These are phyloP conservation scores for Tenthredo distinguenda DNA, from an alignment of 2,888 invertebrate species.

Conservation along the genomic window DNA sequence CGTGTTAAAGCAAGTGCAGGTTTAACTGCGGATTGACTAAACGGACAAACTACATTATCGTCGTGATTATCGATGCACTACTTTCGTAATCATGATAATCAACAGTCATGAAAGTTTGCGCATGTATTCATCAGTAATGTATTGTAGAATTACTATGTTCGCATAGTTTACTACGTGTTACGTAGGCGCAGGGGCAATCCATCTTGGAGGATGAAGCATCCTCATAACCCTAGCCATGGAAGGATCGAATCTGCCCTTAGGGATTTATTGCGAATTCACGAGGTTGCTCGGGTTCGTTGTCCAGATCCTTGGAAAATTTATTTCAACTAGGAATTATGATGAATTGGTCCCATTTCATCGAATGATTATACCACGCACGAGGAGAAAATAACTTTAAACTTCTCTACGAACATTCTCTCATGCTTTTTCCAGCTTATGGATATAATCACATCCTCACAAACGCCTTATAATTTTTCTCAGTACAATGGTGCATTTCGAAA, in stretches of 20 bases:
- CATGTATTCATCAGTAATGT: not conserved
- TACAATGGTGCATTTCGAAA: not conserved
- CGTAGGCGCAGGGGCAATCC: not conserved
- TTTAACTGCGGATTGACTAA: not conserved
- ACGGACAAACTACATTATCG: not conserved
- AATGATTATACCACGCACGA: not conserved
- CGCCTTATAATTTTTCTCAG: not conserved
- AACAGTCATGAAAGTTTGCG: not conserved
- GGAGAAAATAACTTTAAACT: not conserved
- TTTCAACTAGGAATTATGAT: constrained; percentile 1
- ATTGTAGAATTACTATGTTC: not conserved
- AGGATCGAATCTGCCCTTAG: constrained; percentile 42
- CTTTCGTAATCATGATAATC: not conserved
- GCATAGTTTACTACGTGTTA: not conserved
- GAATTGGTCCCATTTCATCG: constrained; percentile 13
- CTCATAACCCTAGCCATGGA: constrained; percentile 6
- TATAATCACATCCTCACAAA: not conserved
- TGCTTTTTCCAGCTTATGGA: not conserved
- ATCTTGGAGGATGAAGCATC: constrained; percentile 12
- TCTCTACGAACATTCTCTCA: not conserved
- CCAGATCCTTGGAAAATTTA: constrained; percentile 22
- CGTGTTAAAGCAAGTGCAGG: not conserved
- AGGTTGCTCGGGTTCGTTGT: constrained; percentile 17
- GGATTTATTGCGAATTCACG: constrained; percentile 43
- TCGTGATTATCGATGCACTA: not conserved